A percentile compares a stretch with the other conserved stretches of the same genome.
phyloP scores from a whole-genome alignment of 2,888 invertebrate species.

The Campopleginae sp. region DNA sequence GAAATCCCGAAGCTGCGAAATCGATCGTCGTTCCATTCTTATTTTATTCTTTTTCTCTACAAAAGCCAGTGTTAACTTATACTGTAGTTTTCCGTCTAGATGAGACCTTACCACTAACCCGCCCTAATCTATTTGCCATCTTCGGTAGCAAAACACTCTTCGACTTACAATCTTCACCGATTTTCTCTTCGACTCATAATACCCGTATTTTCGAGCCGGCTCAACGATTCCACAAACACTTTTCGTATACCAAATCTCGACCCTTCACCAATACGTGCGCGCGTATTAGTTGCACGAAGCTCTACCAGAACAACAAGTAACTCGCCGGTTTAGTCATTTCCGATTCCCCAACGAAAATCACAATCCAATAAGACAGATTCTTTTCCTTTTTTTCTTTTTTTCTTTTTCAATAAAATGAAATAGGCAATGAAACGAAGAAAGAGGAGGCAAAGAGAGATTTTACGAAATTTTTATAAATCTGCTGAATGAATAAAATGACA shows the following conservation, averaged over 20 bases:
- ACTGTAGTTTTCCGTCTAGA: slow-evolving; percentile 57
- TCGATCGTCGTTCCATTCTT: slow-evolving; percentile 41
- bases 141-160: slow-evolving; percentile 64
- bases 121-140: slow-evolving; percentile 66
- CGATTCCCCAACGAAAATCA: neutral
- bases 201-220: slow-evolving; percentile 8
- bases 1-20: slow-evolving; percentile 43
- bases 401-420: neutral
- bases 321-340: neutral
- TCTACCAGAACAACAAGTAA: neutral
- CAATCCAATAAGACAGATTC: neutral
- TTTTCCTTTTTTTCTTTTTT: too few relatives aligned
- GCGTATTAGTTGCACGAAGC: too few relatives aligned
- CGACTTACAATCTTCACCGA: slow-evolving; percentile 57
- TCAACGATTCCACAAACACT: slow-evolving; percentile 36
- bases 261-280: neutral
- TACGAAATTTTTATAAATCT: too few relatives aligned
- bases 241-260: neutral
- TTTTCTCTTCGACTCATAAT: slow-evolving; percentile 36
- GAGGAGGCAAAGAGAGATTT: neutral
- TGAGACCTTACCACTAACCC: slow-evolving; percentile 56
- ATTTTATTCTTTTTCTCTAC: slow-evolving; percentile 42
- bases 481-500: too few relatives aligned
- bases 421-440: too few relatives aligned
- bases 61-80: slow-evolving; percentile 62